phyloP scores from a whole-genome alignment of 2,888 invertebrate species.

The Pteria penguin region DNA sequence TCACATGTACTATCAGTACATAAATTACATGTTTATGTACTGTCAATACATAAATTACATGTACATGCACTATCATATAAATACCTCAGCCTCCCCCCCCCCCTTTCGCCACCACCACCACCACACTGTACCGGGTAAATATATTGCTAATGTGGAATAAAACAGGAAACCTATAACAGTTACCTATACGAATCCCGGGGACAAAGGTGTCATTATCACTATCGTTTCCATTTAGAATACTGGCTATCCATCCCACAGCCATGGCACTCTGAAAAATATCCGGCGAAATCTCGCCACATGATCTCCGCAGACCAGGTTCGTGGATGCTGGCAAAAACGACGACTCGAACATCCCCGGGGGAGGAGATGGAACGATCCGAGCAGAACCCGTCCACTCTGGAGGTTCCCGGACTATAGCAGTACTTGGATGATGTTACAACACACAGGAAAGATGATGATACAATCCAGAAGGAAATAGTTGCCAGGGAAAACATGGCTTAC shows the following conservation, averaged over 20 bases:
- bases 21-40: no score
- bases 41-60: no score
- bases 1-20: no score
- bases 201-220: slow-evolving; percentile 20
- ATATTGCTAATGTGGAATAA: no score
- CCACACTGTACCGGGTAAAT: not conserved
- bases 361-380: slow-evolving; percentile 13
- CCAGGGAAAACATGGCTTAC: no score
- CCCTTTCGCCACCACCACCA: not conserved
- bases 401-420: not conserved
- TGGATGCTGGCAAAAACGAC: slow-evolving; percentile 21
- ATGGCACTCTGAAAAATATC: slow-evolving; percentile 31
- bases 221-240: slow-evolving; percentile 22
- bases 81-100: not conserved
- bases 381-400: slow-evolving; percentile 18
- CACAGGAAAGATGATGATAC: no score
- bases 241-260: slow-evolving; percentile 38
- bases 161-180: no score
- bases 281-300: slow-evolving; percentile 30
- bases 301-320: not conserved
- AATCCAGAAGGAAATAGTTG: no score
- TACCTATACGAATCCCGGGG: slow-evolving; percentile 44
- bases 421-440: not conserved
- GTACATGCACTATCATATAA: no score
- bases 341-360: slow-evolving; percentile 25